Conservation (phyloP, 2,797 vertebrate genomes). For the Lagocephalus sceleratus region DNA sequence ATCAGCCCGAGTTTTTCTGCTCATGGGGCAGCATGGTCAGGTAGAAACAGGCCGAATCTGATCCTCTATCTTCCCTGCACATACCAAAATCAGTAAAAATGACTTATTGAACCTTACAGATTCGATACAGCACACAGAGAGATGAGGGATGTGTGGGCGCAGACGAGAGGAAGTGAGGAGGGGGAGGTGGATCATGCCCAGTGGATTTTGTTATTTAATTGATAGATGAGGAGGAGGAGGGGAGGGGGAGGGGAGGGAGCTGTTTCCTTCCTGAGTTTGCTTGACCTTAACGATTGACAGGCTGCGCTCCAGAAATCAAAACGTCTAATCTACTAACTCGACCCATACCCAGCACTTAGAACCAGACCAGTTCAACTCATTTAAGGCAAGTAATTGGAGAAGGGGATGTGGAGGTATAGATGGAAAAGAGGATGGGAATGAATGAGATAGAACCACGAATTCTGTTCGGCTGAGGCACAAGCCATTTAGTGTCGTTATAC, state of each 20-base stretch:
- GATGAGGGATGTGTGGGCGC: constrained; percentile 34
- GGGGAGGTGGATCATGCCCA: constrained; percentile 22
- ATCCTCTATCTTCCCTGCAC: constrained; percentile 6
- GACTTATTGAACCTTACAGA: constrained; percentile 38
- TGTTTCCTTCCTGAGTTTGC: constrained; percentile 65
- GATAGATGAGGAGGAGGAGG: constrained; percentile 51
- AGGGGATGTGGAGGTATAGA: not conserved
- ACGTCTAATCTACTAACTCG: too few species aligned
- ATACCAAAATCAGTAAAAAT: constrained; percentile 37
- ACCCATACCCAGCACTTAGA: constrained; percentile 15
- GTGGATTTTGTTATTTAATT: constrained; percentile 56
- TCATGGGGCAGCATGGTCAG: constrained; percentile 13
- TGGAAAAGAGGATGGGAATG: not conserved
- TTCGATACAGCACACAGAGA: constrained; percentile 29
- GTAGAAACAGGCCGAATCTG: constrained; percentile 7
- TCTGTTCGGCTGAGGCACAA: not conserved
- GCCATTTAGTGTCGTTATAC: too few species aligned
- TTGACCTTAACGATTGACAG: constrained; percentile 59
- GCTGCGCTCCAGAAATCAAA: constrained; percentile 30
- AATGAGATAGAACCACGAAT: not conserved
- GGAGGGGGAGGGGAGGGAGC: constrained; percentile 49
- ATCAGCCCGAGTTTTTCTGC: constrained; percentile 24
- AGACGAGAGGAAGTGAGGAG: constrained; percentile 13
- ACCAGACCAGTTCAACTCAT: constrained; percentile 14
- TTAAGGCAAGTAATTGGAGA: constrained; percentile 1